phyloP scores from a whole-genome alignment of 2,113 vertebrate species.

The Cariama cristata region DNA sequence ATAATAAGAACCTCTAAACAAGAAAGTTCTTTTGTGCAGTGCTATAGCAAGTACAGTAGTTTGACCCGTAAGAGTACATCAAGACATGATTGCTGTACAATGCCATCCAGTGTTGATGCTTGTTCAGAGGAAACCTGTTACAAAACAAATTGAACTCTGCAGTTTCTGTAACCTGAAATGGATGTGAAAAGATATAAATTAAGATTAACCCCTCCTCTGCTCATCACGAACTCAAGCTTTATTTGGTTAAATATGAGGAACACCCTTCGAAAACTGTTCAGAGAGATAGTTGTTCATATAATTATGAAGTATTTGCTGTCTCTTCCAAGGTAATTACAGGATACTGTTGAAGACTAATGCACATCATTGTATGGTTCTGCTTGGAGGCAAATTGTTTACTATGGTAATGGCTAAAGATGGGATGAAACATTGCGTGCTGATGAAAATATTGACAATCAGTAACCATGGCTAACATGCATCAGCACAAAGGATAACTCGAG shows the following conservation, averaged over 20 bases:
- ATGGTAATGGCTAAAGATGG: background rate
- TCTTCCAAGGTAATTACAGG: constrained; percentile 44
- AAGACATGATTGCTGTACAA: background rate
- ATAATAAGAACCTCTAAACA: background rate
- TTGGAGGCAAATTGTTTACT: constrained; percentile 26
- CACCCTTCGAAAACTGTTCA: constrained; percentile 41
- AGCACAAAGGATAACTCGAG: background rate
- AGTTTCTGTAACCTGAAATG: background rate
- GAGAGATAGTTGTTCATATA: constrained; percentile 60
- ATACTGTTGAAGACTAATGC: background rate
- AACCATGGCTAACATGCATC: background rate
- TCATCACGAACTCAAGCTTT: constrained; percentile 24
- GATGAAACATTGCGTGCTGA: background rate
- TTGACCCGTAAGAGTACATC: background rate
- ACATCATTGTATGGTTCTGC: background rate
- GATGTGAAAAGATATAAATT: constrained; percentile 14
- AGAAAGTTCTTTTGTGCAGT: background rate
- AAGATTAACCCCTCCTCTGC: constrained; percentile 45
- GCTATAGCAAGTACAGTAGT: background rate
- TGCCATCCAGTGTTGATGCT: background rate
- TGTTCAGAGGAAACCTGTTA: background rate
- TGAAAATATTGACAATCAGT: background rate
- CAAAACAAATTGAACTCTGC: background rate
- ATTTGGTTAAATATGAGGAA: constrained; percentile 51
- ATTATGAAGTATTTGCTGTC: constrained; percentile 62